Evolutionary conservation across 2,113 vertebrate genomes (phyloP), one percentile per base, ranked within the genome.

Genomic region (Psilopsiagon aymara): DNA sequence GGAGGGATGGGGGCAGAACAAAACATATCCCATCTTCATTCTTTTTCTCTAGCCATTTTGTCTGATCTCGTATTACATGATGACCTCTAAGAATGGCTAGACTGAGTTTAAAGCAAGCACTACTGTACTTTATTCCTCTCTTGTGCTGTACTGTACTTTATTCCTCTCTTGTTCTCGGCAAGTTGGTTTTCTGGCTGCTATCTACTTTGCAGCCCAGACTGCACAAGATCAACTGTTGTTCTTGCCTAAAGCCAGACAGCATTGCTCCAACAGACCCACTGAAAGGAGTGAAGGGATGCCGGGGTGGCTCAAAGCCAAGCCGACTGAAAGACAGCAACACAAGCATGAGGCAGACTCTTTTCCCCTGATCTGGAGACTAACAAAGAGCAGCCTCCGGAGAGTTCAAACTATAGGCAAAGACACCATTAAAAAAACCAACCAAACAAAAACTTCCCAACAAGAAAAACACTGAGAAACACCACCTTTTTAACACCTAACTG

Each of bases 401-500:
- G 23, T 2, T 1, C 11, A 47, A 86, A 52, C 27, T 69, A 44
- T 47, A 2, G 39, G 27, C 6, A 82, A 82, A 62, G 28, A 43
- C 19, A 57, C 55, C 21, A 82, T 44, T 44, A 15, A 15, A 16
- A 59, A 55, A 25, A 2, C 0, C 10, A 24, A 59, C 21, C 57
- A 59, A 59, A 59, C 57, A 59, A 15, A 17, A 15, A n/a, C 47
- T 21, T 21, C 3, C 1, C 12, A 41, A 41, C 6, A 11, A 62
- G 9, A 28, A n/a, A 52, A 17, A n/a, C 7, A 10, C 46, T 4
- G 19, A 53, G 25, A 29, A 53, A 8, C 0, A 0, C 0, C 19
- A 11, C 8, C 7, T 74, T 70, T 69, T 46, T 28, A 44, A 71
- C 7, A 44, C 33, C 31, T 63, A 68, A 57, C 17, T 23, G 18